phyloP scores from a whole-genome alignment of 2,888 invertebrate species.

The Dexiosoma caninum region DNA sequence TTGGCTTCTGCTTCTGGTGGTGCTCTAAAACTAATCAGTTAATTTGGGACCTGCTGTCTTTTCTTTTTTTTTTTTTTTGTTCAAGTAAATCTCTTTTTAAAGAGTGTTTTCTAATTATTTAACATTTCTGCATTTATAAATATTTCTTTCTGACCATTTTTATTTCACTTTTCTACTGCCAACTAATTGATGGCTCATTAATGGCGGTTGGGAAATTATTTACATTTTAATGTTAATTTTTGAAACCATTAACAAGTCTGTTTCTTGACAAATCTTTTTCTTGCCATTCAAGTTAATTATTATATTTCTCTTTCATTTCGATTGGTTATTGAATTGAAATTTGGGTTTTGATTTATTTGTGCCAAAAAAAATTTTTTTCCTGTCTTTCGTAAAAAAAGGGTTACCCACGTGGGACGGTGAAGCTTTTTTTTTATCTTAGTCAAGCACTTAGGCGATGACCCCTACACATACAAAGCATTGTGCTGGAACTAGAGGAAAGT shows the following conservation, averaged over 20 bases:
- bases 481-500: too few species aligned
- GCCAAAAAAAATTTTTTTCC: not conserved
- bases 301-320: not conserved
- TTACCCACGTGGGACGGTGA: too few species aligned
- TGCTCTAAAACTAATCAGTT: not conserved
- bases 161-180: not conserved
- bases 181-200: conserved; percentile 9
- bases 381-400: not conserved
- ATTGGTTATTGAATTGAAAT: not conserved
- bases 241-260: not conserved
- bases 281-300: not conserved
- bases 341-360: not conserved
- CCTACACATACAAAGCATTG: too few species aligned
- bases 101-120: conserved; percentile 15
- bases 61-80: too few species aligned
- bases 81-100: not conserved
- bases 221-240: conserved; percentile 7
- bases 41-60: not conserved
- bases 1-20: conserved; percentile 47
- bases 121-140: not conserved
- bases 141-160: conserved; percentile 18
- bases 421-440: too few species aligned
- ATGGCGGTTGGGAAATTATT: conserved; percentile 7
- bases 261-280: not conserved
- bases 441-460: too few species aligned